Conservation (phyloP, 2,113 vertebrate genomes). For the Rhizomys pruinosus region DNA sequence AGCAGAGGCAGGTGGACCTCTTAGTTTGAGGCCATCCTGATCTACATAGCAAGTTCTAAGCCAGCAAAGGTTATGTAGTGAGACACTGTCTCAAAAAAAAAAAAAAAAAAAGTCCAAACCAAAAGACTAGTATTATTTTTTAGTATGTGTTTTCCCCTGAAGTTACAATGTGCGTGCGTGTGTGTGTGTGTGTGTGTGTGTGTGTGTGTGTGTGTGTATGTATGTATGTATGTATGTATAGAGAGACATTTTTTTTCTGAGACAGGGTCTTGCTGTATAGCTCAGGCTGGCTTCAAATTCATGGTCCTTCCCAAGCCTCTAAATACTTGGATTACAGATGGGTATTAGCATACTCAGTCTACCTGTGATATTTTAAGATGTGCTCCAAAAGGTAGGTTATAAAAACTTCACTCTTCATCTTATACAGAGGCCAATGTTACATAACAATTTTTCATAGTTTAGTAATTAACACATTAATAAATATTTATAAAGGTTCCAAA, state of each 20-base stretch:
- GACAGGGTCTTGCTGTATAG: neutral
- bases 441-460: conserved; percentile 33
- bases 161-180: neutral
- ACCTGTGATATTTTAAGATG: neutral
- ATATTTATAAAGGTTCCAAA: neutral
- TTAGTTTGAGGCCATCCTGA: no score
- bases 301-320: neutral
- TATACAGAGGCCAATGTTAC: neutral
- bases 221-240: neutral
- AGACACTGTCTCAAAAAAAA: no score
- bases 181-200: neutral
- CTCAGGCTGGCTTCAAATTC: neutral
- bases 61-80: no score
- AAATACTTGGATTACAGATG: neutral
- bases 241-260: neutral
- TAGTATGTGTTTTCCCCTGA: conserved; percentile 16
- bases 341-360: neutral
- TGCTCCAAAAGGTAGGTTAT: conserved; percentile 5
- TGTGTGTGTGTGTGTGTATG: no score
- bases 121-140: neutral
- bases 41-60: no score
- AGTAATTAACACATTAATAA: neutral
- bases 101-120: no score
- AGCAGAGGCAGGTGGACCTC: no score
- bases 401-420: conserved; percentile 40